Percentiles rank a stretch among this genome's conserved stretches.
Conservation (phyloP, 2,797 vertebrate genomes). For the Geotria australis region DNA sequence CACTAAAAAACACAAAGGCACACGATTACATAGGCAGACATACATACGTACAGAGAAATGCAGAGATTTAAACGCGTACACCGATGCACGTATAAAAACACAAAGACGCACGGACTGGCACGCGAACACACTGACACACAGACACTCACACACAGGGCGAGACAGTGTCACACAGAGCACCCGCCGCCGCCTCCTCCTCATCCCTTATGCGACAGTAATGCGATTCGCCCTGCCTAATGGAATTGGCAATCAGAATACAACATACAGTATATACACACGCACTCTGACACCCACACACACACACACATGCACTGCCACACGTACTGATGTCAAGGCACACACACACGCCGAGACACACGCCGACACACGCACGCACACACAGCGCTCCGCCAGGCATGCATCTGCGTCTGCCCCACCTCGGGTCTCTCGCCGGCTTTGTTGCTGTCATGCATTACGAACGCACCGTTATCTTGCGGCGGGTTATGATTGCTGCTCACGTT, state of each 20-base stretch:
- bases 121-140: not conserved
- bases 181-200: not conserved
- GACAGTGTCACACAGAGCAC: not conserved
- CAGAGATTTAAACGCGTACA: no score
- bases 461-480: no score
- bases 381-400: no score
- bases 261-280: no score
- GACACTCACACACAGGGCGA: not conserved
- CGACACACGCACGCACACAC: not conserved
- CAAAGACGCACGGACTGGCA: not conserved
- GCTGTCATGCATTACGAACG: no score
- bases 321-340: not conserved
- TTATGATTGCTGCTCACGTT: no score
- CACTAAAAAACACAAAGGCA: not conserved
- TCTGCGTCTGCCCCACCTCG: no score
- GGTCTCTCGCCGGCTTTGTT: no score
- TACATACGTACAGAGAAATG: not conserved
- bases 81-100: not conserved
- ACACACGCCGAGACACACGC: not conserved
- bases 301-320: not conserved
- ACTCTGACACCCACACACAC: not conserved
- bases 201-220: not conserved
- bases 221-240: no score
- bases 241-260: no score
- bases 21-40: not conserved